Base-by-base conservation (phyloP, 2,113 vertebrate genomes). In the Pongo pygmaeus region DNA sequence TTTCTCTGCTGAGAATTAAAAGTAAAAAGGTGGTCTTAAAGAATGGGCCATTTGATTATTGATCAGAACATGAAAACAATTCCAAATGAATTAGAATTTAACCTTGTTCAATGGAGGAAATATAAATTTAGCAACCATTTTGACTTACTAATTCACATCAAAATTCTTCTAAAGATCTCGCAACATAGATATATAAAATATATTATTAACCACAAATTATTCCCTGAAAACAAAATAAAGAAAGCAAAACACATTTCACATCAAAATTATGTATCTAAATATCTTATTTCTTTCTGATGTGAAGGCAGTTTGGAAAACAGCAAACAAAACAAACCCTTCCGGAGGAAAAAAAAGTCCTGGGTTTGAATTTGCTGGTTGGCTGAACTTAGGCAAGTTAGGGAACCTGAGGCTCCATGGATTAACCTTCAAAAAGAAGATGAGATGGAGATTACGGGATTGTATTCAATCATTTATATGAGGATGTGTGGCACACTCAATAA, bases 51-150 rank as follows among this genome's bases (percentile, higher is more conserved):
- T 96, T 90, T 95, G 18, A 35, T 80, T 95, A 75, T 79, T 98
- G 89, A 98, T 93, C 20, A 69, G 61, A 84, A 95, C 35, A 91
- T 64, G 50, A 93, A 98, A 98, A 97, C 40, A 95, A 96, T 70
- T 88, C 61, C 80, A 2, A 16, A 48, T 13, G 12, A 96, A 97
- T 91, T 96, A 93, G 46, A 92, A 74, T 90, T 91, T 95, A 93
- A 59, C 35, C 30, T 84, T 93, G 8, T 59, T 98, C 97, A 93
- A 50, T 89, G 55, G 79, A 95, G 86, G 80, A 97, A 96, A 93
- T 52, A 85, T 43, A 77, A 91, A 97, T 77, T 97, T 23, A 91
- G 48, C 13, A 81, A 38, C 7, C 89, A 96, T 97, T 97, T 32
- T 97, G 48, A 93, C 85, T 96, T 77, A 93, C 35, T 89, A 50